phyloP scores from a whole-genome alignment of 1,140 invertebrate genomes.

The Ostrea denselamellosa region DNA sequence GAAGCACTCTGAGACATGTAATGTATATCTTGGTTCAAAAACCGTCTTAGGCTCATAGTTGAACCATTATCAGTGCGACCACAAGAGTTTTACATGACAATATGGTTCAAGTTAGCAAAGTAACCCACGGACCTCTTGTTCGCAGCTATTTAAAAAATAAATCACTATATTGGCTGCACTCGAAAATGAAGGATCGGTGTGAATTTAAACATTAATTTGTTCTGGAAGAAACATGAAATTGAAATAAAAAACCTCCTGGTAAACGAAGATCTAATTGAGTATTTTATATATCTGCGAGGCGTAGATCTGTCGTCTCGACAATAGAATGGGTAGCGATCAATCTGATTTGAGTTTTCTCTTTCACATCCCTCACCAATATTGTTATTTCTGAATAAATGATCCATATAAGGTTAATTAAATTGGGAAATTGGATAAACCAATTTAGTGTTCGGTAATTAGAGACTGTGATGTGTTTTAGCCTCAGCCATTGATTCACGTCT shows the following conservation, averaged over 20 bases:
- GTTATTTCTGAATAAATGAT: not conserved
- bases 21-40: no score
- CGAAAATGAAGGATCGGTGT: no score
- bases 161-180: no score
- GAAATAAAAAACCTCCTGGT: not conserved
- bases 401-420: constrained; percentile 27
- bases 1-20: not conserved
- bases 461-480: constrained; percentile 64
- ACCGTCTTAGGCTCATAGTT: no score
- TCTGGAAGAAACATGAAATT: not conserved
- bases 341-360: not conserved
- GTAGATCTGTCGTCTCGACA: not conserved
- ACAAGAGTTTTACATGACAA: no score
- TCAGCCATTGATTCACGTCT: constrained; percentile 76
- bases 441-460: not conserved
- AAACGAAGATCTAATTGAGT: not conserved
- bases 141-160: no score
- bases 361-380: not conserved
- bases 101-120: no score
- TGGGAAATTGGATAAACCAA: constrained; percentile 33
- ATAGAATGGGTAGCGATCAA: not conserved
- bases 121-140: no score
- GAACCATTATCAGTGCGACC: no score
- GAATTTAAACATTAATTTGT: not conserved
- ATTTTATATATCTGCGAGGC: not conserved